These are phyloP conservation scores for Drosophila pandora DNA, from an alignment of 1,140 invertebrate genomes.

Conservation along the genomic window DNA sequence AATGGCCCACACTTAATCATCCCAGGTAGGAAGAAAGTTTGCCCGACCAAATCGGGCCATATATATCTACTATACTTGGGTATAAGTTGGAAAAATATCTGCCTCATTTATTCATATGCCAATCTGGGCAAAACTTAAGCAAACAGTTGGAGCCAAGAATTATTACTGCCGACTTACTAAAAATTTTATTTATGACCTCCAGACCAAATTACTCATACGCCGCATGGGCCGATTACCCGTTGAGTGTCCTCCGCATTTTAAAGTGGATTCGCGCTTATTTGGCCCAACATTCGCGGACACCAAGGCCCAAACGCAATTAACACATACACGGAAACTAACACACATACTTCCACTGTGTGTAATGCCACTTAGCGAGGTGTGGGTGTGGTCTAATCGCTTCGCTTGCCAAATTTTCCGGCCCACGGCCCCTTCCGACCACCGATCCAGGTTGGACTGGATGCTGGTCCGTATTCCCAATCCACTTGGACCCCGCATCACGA, in stretches of 20 bases:
- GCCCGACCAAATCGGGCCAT: constrained; percentile 8
- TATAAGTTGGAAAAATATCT: constrained; percentile 33
- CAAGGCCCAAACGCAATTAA: constrained; percentile 69
- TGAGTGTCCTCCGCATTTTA: constrained; percentile 3
- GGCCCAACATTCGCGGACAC: constrained; percentile 3
- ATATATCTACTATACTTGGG: constrained; percentile 11
- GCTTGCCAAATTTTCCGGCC: constrained; percentile 1
- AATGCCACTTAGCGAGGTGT: constrained; percentile 24
- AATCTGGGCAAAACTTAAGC: constrained; percentile 43
- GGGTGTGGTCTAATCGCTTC: constrained; percentile 26
- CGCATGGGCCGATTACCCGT: constrained; percentile 7
- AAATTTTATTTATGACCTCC: constrained; percentile 48
- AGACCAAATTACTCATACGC: constrained; percentile 50
- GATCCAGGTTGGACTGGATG: constrained; percentile 2
- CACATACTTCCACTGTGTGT: background rate
- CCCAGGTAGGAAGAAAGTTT: constrained; percentile 56
- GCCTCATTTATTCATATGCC: constrained; percentile 55
- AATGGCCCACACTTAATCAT: constrained; percentile 72
- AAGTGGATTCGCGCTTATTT: constrained; percentile 16
- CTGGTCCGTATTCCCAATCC: background rate
- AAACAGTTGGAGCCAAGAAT: constrained; percentile 25
- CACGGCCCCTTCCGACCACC: background rate
- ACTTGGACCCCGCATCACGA: constrained; percentile 12
- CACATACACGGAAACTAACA: constrained; percentile 15
- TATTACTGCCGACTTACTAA: constrained; percentile 47